Evolutionary conservation across 1,140 invertebrate species (phyloP).

Genomic region (Drosophila seguyi): DNA sequence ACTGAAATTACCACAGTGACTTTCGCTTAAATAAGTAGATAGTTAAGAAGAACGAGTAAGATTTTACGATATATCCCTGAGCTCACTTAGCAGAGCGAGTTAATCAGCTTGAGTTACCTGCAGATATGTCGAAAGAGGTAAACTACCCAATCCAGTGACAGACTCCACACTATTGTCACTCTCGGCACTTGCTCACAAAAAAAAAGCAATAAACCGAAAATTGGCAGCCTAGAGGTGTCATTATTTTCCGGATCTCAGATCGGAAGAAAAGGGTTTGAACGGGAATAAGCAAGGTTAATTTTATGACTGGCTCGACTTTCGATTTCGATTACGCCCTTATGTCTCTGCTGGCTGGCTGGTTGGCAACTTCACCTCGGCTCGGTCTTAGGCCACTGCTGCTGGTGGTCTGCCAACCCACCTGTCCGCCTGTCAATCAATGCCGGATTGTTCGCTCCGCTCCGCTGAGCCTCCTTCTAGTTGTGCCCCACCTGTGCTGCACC

Average conservation of each 20-base stretch:
- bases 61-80: not conserved
- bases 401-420: slow-evolving; percentile 14
- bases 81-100: not conserved
- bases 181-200: not conserved
- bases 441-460: slow-evolving; percentile 37
- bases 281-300: slow-evolving; percentile 31
- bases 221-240: slow-evolving; percentile 2
- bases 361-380: slow-evolving; percentile 5
- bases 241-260: slow-evolving; percentile 16
- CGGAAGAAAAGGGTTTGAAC: slow-evolving; percentile 28
- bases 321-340: slow-evolving; percentile 1
- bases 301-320: slow-evolving; percentile 28
- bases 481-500: slow-evolving; percentile 14
- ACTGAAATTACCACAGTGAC: no score
- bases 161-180: not conserved
- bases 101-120: not conserved
- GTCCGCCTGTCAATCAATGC: slow-evolving; percentile 49
- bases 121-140: not conserved
- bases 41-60: not conserved
- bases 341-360: no score
- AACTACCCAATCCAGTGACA: not conserved
- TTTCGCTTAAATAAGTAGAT: not conserved
- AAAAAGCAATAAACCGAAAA: slow-evolving; percentile 29
- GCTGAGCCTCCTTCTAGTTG: not conserved
- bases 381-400: not conserved